Base-by-base conservation (phyloP, 2,888 invertebrate genomes). In the Aphodius sticticus region DNA sequence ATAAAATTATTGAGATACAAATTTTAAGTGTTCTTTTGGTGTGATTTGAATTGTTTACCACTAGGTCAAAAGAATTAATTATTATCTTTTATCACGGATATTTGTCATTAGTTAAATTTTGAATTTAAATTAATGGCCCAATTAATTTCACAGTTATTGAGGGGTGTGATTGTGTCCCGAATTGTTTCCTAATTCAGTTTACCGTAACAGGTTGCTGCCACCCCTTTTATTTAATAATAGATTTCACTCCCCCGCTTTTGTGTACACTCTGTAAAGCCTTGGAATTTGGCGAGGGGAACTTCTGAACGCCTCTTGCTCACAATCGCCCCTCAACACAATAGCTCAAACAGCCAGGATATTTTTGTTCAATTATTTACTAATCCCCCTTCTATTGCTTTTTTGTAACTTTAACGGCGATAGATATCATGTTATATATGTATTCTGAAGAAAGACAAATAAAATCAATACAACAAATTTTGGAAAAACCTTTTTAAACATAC, bases 111-210 rank as follows among this genome's bases (percentile, higher is more conserved):
- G 53, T 7, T 9, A 5, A 53, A 53, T 53, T 53, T 53, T 53
- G 53, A 53, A 53, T 53, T 53, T 3, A 0, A 53, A 53, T 53
- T 53, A 53, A 53, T 53, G 9, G 53, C 9, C 53, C 53, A 53
- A 53, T 53, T 53, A 53, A 53, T 53, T 53, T 53, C 53, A 12
- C 53, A 53, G 53, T 53, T 53, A 9, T 53, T 12, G 53, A 53
- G 36, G 74, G 74, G 74, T 74, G 74, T n/a, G n/a, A 74, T 74
- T 74, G 26, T 72, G 35, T 35, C 6, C 35, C 26, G 84, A 83
- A 84, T 84, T 84, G 84, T 84, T 84, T 85, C 84, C 84, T 85
- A 84, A 85, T 85, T 83, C 84, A 82, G 84, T 85, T 84, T 83
- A 77, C 69, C 69, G 70, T 78, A 81, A 82, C 83, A 83, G 83